These are phyloP conservation scores for Tipula vernalis DNA, from an alignment of 2,888 invertebrate genomes.

Conservation along the genomic window DNA sequence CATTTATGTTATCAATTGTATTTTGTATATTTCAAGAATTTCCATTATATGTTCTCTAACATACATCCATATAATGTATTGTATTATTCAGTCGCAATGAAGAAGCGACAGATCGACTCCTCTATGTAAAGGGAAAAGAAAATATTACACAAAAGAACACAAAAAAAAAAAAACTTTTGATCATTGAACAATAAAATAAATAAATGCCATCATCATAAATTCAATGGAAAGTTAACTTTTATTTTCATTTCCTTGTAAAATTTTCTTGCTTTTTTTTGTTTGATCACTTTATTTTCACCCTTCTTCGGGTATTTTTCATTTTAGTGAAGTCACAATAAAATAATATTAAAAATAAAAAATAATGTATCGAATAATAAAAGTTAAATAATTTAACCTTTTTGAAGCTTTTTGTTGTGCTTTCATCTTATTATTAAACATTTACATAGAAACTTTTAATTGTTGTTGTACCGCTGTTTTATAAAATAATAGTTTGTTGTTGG, in stretches of 20 bases:
- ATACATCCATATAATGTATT: background rate
- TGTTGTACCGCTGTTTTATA: background rate
- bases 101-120: background rate
- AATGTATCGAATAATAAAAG: background rate
- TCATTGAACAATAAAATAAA: background rate
- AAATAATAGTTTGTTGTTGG: background rate
- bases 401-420: background rate
- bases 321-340: background rate
- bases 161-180: background rate
- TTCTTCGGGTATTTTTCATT: background rate
- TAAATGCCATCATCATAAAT: background rate
- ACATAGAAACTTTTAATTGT: background rate
- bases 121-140: background rate
- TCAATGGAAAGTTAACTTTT: background rate
- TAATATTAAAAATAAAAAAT: background rate
- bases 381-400: background rate
- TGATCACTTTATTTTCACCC: background rate
- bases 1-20: background rate
- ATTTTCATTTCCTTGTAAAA: background rate
- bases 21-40: background rate
- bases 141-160: background rate
- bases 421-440: background rate
- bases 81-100: background rate
- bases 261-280: background rate
- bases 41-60: background rate